A percentile compares a stretch with the other conserved stretches of the same genome.
Evolutionary conservation across 2,797 vertebrate genomes (phyloP).

Genomic region (Pseudochirops corinnae): DNA sequence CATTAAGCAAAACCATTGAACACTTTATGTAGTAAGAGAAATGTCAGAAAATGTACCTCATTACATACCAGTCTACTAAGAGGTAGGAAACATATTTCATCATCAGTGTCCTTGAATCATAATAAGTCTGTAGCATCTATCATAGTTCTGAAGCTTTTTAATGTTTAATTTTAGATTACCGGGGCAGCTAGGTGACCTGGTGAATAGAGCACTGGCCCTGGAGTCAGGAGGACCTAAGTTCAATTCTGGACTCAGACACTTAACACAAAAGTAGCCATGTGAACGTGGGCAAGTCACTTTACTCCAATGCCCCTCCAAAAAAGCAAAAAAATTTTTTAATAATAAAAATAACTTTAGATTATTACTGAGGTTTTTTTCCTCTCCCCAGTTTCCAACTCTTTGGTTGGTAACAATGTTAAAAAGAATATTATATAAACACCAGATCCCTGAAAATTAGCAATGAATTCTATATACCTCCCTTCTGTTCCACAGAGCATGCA

Average conservation of each 20-base stretch:
- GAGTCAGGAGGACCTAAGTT: too few relatives aligned
- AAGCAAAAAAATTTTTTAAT: too few relatives aligned
- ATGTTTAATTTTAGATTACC: neutral
- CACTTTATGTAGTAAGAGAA: neutral
- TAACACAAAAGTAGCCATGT: too few relatives aligned
- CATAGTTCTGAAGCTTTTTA: neutral
- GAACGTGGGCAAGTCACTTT: too few relatives aligned
- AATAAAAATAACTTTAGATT: neutral
- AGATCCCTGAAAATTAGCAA: neutral
- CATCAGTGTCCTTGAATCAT: neutral
- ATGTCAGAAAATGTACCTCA: neutral
- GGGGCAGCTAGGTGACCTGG: too few relatives aligned
- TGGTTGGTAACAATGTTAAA: neutral
- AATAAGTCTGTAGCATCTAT: neutral
- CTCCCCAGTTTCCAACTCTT: neutral
- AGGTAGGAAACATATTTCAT: neutral
- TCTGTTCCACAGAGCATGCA: neutral
- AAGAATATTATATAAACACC: neutral
- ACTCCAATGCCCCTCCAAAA: too few relatives aligned
- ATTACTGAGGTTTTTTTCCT: neutral
- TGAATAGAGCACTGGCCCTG: too few relatives aligned
- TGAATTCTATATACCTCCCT: neutral
- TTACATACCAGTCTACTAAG: neutral
- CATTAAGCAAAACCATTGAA: neutral
- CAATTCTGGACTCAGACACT: too few relatives aligned